Percentiles rank a stretch among this genome's conserved stretches.
Evolutionary conservation across 2,888 invertebrate genomes (phyloP).

Genomic region (Brachyptera putata): DNA sequence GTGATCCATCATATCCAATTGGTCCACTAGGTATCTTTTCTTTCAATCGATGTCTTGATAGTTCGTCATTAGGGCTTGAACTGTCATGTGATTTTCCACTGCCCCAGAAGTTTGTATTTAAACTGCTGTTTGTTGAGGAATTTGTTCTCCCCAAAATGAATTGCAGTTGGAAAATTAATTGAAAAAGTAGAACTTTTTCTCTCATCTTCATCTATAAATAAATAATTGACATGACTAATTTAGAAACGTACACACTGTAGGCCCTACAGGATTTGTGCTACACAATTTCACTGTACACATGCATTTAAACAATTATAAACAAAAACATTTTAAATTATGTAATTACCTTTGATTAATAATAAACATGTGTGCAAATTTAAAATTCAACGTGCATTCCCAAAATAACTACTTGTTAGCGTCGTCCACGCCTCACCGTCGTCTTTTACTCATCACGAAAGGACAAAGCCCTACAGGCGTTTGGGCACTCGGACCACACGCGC

Average conservation of each 20-base stretch:
- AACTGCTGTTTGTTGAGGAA: neutral
- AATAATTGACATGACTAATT: no score
- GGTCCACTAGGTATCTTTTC: conserved; percentile 21
- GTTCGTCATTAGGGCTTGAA: neutral
- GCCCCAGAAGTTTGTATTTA: neutral
- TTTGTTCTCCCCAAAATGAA: neutral
- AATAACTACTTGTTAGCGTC: no score
- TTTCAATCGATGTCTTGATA: conserved; percentile 7
- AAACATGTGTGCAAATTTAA: no score
- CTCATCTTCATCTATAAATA: neutral
- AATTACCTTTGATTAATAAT: no score
- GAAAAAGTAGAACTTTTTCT: neutral
- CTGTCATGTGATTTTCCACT: neutral
- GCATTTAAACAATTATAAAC: no score
- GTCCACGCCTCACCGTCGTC: no score
- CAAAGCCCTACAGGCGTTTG: conserved; percentile 22
- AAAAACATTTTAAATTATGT: no score
- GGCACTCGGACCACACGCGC: conserved; percentile 29
- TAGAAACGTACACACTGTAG: no score
- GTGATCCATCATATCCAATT: conserved; percentile 19
- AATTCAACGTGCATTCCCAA: no score
- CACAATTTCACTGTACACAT: no score
- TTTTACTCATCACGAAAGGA: no score
- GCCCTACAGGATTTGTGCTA: no score
- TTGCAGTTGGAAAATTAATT: neutral